Evolutionary conservation across 2,888 invertebrate genomes (phyloP).

Genomic region (Ornithoptera alexandrae): DNA sequence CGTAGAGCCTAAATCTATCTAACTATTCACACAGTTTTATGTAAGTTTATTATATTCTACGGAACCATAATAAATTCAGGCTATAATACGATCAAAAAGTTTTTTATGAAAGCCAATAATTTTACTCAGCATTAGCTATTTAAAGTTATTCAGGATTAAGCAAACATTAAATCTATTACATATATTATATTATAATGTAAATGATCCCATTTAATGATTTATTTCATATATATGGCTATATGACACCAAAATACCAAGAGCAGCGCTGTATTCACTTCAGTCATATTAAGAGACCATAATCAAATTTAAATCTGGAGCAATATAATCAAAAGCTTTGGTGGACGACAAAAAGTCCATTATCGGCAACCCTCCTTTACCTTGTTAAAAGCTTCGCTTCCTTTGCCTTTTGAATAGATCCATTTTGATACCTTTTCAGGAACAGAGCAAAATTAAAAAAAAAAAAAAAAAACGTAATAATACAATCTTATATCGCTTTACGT

Average conservation of each 20-base stretch:
- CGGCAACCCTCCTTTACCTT: slow-evolving; percentile 60
- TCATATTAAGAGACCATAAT: slow-evolving; percentile 12
- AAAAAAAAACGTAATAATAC: not conserved
- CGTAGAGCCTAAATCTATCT: too few relatives aligned
- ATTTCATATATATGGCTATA: not conserved
- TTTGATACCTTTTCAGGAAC: slow-evolving; percentile 25
- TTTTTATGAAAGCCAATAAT: too few relatives aligned
- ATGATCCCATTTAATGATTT: not conserved
- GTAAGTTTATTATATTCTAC: too few relatives aligned
- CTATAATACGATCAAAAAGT: too few relatives aligned
- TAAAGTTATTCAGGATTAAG: too few relatives aligned
- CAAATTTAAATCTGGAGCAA: slow-evolving; percentile 14
- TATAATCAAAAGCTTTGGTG: slow-evolving; percentile 57
- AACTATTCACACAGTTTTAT: too few relatives aligned
- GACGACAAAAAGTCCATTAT: slow-evolving; percentile 69
- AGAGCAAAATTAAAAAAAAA: slow-evolving; percentile 13
- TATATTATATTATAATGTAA: too few relatives aligned
- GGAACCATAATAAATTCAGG: too few relatives aligned
- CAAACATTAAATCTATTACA: too few relatives aligned
- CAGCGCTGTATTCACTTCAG: not conserved
- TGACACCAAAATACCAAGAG: slow-evolving; percentile 24
- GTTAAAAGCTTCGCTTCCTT: slow-evolving; percentile 61
- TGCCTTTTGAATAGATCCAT: slow-evolving; percentile 48
- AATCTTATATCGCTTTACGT: not conserved
- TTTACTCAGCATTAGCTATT: too few relatives aligned